Evolutionary conservation across 2,888 invertebrate species (phyloP).

Genomic region (Prionchulus punctatus): DNA sequence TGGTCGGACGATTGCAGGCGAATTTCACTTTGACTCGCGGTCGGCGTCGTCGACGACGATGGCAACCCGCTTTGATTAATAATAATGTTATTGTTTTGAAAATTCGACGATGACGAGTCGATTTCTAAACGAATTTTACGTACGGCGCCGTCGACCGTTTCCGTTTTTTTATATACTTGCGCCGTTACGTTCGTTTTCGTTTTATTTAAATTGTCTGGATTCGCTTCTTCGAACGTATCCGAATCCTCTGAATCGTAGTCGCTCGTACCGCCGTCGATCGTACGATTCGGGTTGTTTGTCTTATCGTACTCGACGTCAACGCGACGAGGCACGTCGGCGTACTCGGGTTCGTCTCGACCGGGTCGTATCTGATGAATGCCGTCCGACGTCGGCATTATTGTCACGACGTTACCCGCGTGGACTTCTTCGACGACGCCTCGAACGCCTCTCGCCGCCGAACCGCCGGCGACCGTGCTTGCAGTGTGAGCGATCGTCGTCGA

Average conservation of each 20-base stretch:
- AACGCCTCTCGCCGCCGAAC: not conserved
- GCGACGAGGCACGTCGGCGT: conserved; percentile 19
- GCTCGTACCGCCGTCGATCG: not conserved
- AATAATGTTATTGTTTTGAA: too few relatives aligned
- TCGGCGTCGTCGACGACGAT: too few relatives aligned
- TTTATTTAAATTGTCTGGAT: too few relatives aligned
- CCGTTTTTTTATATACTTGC: too few relatives aligned
- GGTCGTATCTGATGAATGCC: conserved; percentile 1
- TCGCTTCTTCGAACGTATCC: not conserved
- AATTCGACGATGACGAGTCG: too few relatives aligned
- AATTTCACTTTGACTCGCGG: too few relatives aligned
- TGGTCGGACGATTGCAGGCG: too few relatives aligned
- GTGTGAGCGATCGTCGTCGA: conserved; percentile 15
- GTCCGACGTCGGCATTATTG: not conserved
- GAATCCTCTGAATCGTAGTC: conserved; percentile 12
- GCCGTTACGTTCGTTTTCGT: too few relatives aligned
- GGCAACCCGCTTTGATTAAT: too few relatives aligned
- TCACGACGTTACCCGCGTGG: not conserved
- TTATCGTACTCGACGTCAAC: conserved; percentile 15
- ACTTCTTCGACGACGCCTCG: not conserved
- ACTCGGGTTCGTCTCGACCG: conserved; percentile 12
- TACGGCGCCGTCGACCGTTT: too few relatives aligned
- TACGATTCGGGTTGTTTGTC: not conserved
- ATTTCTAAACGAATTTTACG: too few relatives aligned
- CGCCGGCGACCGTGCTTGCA: conserved; percentile 11